Percentiles rank a stretch among this genome's conserved stretches.
These are phyloP conservation scores for Lampris incognitus DNA, from an alignment of 2,113 vertebrate genomes.

Conservation along the genomic window DNA sequence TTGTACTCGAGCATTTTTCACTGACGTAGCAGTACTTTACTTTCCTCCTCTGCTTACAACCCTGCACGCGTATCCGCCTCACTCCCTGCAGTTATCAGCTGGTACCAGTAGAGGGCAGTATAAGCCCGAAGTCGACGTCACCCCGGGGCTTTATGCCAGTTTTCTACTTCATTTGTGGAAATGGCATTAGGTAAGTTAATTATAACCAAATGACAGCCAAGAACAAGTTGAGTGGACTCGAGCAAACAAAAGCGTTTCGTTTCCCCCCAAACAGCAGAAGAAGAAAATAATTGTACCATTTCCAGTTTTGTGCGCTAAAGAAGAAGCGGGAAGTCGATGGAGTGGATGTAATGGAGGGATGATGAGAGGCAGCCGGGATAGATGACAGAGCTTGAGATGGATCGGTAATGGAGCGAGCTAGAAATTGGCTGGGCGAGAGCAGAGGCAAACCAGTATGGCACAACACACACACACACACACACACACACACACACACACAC, in stretches of 20 bases:
- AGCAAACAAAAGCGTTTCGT: background rate
- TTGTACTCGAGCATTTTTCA: no score
- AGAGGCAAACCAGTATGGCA: conserved; percentile 22
- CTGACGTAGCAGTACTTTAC: background rate
- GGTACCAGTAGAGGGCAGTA: conserved; percentile 59
- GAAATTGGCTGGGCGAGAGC: background rate
- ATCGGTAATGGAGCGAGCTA: background rate
- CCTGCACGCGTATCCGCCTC: background rate
- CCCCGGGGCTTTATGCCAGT: background rate
- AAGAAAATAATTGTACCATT: background rate
- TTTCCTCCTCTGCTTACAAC: background rate
- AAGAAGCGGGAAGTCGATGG: background rate
- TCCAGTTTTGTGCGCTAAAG: background rate
- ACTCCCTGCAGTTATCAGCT: background rate
- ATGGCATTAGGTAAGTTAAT: background rate
- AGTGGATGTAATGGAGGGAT: background rate
- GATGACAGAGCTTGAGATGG: conserved; percentile 2
- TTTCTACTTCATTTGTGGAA: background rate
- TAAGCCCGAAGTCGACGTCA: background rate
- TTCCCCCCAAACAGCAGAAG: background rate
- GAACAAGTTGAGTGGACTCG: background rate
- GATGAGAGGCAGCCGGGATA: background rate
- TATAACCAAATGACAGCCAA: background rate
- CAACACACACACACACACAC: conserved; percentile 7
- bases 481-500: background rate